phyloP scores from a whole-genome alignment of 2,888 invertebrate species.

The Pseudococcus jackbeardsleyi region DNA sequence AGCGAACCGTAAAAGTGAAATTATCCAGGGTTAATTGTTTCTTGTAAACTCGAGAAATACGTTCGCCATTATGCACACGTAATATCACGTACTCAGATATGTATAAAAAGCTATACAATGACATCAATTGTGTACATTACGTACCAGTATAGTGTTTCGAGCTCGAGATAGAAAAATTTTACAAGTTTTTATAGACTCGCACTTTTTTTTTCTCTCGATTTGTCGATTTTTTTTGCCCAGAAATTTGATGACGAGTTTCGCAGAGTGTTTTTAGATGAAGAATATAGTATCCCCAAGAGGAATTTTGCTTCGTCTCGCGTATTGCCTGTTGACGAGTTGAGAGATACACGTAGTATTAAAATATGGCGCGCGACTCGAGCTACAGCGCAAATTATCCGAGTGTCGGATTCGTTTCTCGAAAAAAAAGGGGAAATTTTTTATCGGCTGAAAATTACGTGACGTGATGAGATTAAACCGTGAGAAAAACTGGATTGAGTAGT shows the following conservation, averaged over 20 bases:
- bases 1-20: slow-evolving; percentile 12
- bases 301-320: neutral
- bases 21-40: neutral
- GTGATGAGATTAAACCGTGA: neutral
- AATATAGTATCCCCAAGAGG: neutral
- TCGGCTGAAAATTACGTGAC: slow-evolving; percentile 11
- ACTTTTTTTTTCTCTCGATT: neutral
- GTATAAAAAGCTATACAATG: neutral
- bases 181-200: neutral
- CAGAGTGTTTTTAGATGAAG: neutral
- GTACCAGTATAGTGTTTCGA: no score
- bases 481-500: neutral
- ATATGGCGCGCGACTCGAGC: neutral
- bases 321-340: neutral
- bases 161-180: no score
- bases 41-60: neutral
- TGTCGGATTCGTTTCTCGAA: neutral
- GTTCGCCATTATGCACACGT: neutral
- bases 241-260: neutral
- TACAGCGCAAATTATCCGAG: neutral
- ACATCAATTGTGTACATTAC: neutral
- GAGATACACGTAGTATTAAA: neutral
- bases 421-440: neutral
- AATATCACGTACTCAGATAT: neutral
- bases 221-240: neutral